These are phyloP conservation scores for Boulengeromyrus knoepffleri DNA, from an alignment of 2,113 vertebrate genomes.

Conservation along the genomic window DNA sequence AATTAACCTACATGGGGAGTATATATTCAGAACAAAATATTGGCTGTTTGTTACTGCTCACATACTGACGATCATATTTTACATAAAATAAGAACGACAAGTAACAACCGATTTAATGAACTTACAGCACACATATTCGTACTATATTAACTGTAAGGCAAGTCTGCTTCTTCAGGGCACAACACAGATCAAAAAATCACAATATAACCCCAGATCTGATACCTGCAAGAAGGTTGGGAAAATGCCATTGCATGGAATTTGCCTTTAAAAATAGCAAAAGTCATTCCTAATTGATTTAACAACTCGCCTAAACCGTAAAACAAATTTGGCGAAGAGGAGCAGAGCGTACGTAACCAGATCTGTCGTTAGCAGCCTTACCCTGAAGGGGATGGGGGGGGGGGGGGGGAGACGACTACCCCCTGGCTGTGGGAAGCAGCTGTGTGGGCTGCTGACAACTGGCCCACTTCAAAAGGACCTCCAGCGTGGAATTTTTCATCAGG, in stretches of 20 bases:
- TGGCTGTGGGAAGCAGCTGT: conserved; percentile 9
- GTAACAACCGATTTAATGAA: neutral
- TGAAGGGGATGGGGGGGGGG: neutral
- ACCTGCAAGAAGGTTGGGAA: neutral
- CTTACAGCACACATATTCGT: neutral
- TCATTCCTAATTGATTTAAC: conserved; percentile 11
- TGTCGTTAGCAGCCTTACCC: neutral
- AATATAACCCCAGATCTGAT: neutral
- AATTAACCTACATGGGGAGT: neutral
- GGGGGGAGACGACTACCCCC: neutral
- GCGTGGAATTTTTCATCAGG: neutral
- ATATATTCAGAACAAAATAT: neutral
- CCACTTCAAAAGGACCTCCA: neutral
- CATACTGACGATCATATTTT: neutral
- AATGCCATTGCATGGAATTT: neutral
- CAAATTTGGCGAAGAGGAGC: neutral
- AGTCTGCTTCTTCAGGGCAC: neutral
- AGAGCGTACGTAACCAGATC: neutral
- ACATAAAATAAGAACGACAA: neutral
- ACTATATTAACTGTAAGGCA: neutral
- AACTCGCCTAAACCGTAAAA: neutral
- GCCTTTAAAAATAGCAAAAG: neutral
- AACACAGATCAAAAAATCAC: neutral
- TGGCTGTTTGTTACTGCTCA: neutral
- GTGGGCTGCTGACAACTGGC: neutral